Conservation (phyloP, 2,113 vertebrate genomes). For the Micronycteris hirsuta region DNA sequence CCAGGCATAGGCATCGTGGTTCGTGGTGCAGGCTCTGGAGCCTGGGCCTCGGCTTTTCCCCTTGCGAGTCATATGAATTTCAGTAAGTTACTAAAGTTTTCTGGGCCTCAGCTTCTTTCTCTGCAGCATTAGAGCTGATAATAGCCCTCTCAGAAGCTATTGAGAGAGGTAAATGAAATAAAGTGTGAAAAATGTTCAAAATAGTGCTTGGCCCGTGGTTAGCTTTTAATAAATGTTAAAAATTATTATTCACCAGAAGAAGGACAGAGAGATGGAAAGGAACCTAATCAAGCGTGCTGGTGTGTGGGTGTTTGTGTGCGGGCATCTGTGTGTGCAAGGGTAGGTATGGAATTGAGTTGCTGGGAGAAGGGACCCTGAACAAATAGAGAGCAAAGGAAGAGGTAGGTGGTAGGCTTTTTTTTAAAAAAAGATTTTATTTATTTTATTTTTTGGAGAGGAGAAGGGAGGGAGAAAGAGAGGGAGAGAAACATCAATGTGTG, state of each 20-base stretch:
- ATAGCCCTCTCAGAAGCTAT: not conserved
- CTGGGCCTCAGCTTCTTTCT: not conserved
- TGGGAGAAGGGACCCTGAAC: not conserved
- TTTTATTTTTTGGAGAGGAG: too few species aligned
- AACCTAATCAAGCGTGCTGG: not conserved
- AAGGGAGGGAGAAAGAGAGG: too few species aligned
- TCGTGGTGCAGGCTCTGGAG: rapidly evolving
- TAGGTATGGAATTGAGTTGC: not conserved
- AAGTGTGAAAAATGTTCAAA: not conserved
- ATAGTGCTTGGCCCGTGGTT: not conserved
- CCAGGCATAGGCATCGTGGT: not conserved
- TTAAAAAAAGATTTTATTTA: too few species aligned
- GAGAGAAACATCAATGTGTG: too few species aligned
- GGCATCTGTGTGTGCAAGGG: not conserved
- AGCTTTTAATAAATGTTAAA: not conserved
- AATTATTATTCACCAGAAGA: not conserved
- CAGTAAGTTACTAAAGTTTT: not conserved
- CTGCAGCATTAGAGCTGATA: not conserved
- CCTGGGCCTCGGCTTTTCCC: not conserved
- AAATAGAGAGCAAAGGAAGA: not conserved
- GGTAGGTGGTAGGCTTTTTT: rapidly evolving
- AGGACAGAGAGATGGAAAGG: not conserved
- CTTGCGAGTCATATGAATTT: not conserved
- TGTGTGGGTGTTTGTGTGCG: rapidly evolving
- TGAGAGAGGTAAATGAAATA: not conserved